Base-by-base conservation (phyloP, 2,888 invertebrate species). In the Cynaeus angustus region DNA sequence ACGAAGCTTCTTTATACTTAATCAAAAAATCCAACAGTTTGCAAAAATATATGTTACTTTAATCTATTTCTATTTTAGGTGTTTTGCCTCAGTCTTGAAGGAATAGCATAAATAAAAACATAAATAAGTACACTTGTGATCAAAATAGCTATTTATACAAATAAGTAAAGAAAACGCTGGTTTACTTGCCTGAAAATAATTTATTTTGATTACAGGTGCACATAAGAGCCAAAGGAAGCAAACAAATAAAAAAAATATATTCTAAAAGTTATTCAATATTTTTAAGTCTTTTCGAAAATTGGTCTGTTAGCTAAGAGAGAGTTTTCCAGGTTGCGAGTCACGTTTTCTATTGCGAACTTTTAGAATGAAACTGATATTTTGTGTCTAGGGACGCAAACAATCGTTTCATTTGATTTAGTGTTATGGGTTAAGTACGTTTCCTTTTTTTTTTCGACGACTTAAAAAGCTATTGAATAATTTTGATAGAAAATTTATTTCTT, bases 191-290 rank as follows among this genome's bases (percentile, higher is more conserved):
- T 66, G 56, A 55, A 72, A 72, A 70, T 74, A 68, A 75, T 75
- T 75, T 75, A 75, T 75, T 75, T 74, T 75, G 75, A 74, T 74
- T 72, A 72, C 43, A 69, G 65, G 66, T 72, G 72, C 68, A 74
- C 71, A 72, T 53, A 70, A 62, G 53, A 43, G 46, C 37, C 45
- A 61, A 62, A 37, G 3, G 10, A 59, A 55, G 59, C 48, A 50
- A 50, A 21, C 8, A 28, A 46, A 55, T 38, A 41, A 64, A 66
- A 33, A 64, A 21, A 64, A 21, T 21, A 37, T 62, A 65, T 43
- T 33, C 9, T 14, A 53, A 12, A 43, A 28, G 50, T 56, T 66
- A 66, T 68, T 64, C 62, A 72, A 72, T 68, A 37, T 21, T 68
- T 66, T 71, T 66, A 71, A 68, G 64, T 68, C 64, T 61, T 43